Conservation (phyloP, 2,888 invertebrate species). For the Melanargia galathea region DNA sequence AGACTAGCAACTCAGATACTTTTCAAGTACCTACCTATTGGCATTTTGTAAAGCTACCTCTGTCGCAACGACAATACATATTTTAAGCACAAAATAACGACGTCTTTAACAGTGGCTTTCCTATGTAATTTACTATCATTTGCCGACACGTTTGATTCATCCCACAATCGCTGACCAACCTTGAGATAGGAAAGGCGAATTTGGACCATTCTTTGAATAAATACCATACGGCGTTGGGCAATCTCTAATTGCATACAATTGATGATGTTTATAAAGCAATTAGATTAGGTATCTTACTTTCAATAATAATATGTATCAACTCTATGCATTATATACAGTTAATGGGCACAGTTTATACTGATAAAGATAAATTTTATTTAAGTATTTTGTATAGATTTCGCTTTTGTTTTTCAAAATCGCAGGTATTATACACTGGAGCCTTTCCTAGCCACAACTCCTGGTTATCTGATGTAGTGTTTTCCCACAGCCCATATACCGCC, state of each 20-base stretch:
- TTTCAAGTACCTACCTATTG: not conserved
- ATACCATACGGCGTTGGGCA: conserved; percentile 31
- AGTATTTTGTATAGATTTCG: not conserved
- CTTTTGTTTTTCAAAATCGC: not conserved
- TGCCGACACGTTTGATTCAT: conserved; percentile 35
- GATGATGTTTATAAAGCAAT: conserved; percentile 16
- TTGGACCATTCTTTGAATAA: conserved; percentile 39
- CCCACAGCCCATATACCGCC: not conserved
- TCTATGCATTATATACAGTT: not conserved
- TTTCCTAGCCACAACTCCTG: not conserved
- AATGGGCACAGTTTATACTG: not conserved
- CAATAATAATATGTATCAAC: not conserved
- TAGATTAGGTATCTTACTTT: conserved; percentile 1
- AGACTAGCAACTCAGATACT: no score
- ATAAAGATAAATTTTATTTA: no score
- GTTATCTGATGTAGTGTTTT: not conserved
- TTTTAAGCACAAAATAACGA: conserved; percentile 29
- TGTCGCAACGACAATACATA: conserved; percentile 17
- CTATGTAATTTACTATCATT: conserved; percentile 37
- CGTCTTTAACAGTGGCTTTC: conserved; percentile 29
- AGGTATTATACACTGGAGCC: not conserved
- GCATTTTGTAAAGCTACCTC: not conserved
- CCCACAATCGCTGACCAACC: conserved; percentile 39
- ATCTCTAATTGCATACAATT: conserved; percentile 27
- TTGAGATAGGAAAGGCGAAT: conserved; percentile 43